Conservation (phyloP, 1,140 invertebrate genomes). For the Geopemphigus sp. region DNA sequence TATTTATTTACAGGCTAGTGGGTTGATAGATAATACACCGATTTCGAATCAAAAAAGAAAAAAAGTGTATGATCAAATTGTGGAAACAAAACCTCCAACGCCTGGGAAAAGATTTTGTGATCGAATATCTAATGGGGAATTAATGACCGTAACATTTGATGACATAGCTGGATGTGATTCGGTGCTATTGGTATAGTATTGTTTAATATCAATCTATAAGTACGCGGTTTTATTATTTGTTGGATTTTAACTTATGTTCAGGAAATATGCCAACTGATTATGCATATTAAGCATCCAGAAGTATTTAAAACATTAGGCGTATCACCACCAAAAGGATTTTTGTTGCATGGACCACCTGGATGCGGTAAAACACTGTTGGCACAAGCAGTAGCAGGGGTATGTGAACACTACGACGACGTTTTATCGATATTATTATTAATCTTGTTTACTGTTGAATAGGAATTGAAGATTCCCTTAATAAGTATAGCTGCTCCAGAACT, state of each 20-base stretch:
- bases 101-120: constrained; percentile 32
- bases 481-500: constrained; percentile 88
- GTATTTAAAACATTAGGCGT: constrained; percentile 73
- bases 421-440: constrained; percentile 23
- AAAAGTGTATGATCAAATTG: background rate
- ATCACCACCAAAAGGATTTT: constrained; percentile 76
- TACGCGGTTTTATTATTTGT: background rate
- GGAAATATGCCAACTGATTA: constrained; percentile 51
- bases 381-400: constrained; percentile 87
- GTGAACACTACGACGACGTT: too few relatives aligned
- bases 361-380: constrained; percentile 91
- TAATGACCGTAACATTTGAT: constrained; percentile 28
- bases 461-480: constrained; percentile 72
- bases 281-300: constrained; percentile 53
- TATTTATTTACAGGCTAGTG: constrained; percentile 24
- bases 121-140: background rate
- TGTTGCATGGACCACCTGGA: constrained; percentile 88
- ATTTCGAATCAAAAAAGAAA: constrained; percentile 3
- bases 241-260: constrained; percentile 20
- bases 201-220: background rate
- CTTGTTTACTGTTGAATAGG: constrained; percentile 55
- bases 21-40: background rate
- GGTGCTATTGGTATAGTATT: constrained; percentile 39
- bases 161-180: constrained; percentile 48
- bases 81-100: constrained; percentile 2